These are phyloP conservation scores for Megaceryle maxima DNA, from an alignment of 2,113 vertebrate species.

Conservation along the genomic window DNA sequence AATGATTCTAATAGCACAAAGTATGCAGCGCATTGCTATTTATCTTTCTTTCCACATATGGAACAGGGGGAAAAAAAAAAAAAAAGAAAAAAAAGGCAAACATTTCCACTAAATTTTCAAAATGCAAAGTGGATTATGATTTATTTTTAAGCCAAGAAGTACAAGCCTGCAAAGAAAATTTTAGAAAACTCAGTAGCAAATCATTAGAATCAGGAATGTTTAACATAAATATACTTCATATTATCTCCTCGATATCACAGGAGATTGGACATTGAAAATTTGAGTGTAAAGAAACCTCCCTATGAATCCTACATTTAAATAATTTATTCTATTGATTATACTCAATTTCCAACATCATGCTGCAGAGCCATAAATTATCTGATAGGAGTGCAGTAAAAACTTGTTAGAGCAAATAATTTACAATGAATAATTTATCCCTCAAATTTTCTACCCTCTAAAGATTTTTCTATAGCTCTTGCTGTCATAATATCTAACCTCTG, in stretches of 20 bases:
- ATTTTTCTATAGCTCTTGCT: slow-evolving; percentile 3
- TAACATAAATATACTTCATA: background rate
- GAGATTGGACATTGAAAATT: background rate
- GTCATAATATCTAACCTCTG: background rate
- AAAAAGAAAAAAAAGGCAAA: background rate
- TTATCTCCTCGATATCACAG: background rate
- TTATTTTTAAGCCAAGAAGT: background rate
- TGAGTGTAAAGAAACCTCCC: background rate
- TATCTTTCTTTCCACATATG: background rate
- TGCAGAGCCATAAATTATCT: background rate
- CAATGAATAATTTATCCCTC: slow-evolving; percentile 24
- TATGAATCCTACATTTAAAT: background rate
- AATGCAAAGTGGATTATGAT: background rate
- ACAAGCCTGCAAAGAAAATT: background rate
- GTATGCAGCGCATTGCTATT: rapidly evolving
- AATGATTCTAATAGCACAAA: background rate
- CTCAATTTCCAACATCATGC: background rate
- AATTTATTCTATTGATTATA: background rate
- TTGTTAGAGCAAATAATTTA: background rate
- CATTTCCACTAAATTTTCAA: background rate
- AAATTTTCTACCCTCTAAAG: background rate
- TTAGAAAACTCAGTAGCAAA: background rate
- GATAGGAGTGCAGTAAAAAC: background rate
- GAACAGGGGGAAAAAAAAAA: background rate
- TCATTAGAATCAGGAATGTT: background rate